These are phyloP conservation scores for Danio jaintianensis DNA, from an alignment of 2,797 vertebrate genomes.

Conservation along the genomic window DNA sequence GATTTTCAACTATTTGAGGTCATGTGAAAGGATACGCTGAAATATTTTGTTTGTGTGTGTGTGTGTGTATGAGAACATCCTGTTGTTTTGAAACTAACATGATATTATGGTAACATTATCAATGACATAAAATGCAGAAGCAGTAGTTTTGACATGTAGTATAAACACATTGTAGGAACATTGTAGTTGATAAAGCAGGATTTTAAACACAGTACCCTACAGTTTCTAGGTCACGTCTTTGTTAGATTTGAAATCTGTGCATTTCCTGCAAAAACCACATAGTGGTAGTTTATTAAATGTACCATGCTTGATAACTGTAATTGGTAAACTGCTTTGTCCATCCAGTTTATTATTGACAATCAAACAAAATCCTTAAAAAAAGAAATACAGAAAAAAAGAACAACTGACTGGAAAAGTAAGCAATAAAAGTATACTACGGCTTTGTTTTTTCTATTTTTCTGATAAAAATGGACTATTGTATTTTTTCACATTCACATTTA, in stretches of 20 bases:
- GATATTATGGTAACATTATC: neutral
- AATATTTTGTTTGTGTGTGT: neutral
- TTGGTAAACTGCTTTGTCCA: neutral
- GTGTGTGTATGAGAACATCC: neutral
- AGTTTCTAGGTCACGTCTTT: neutral
- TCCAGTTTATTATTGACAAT: neutral
- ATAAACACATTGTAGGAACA: neutral
- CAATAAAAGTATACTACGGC: no score
- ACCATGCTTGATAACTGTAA: neutral
- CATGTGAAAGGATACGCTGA: constrained; percentile 20
- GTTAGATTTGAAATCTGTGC: neutral
- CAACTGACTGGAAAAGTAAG: no score
- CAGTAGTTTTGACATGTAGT: no score
- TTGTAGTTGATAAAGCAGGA: neutral
- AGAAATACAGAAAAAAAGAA: neutral
- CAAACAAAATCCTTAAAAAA: neutral
- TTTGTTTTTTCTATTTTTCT: no score
- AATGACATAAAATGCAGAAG: no score
- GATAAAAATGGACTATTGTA: no score
- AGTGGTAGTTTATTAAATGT: neutral
- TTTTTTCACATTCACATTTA: no score
- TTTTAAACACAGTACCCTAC: neutral
- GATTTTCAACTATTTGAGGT: constrained; percentile 15
- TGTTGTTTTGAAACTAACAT: neutral
- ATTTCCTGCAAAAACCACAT: neutral